Conservation (phyloP, 1,140 invertebrate species). For the Trichoplusia ni region DNA sequence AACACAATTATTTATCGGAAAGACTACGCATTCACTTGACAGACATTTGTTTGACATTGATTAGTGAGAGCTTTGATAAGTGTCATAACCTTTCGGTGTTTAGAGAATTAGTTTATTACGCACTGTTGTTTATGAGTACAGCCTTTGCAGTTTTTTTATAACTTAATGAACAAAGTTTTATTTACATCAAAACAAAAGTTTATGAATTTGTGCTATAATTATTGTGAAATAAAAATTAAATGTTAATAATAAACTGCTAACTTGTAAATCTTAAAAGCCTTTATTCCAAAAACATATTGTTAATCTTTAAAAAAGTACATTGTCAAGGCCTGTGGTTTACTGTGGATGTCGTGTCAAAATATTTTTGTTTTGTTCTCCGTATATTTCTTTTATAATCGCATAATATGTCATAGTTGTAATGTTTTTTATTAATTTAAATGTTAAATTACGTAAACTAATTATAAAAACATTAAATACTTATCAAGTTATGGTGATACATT, state of each 20-base stretch:
- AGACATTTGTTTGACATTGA: constrained; percentile 30
- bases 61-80: too few relatives aligned
- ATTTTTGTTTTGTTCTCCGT: constrained; percentile 75
- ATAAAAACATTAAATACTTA: constrained; percentile 48
- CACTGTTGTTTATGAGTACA: too few relatives aligned
- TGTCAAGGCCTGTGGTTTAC: constrained; percentile 34
- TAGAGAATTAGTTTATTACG: too few relatives aligned
- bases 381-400: constrained; percentile 50
- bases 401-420: constrained; percentile 58
- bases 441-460: constrained; percentile 36
- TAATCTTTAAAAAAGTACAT: background rate
- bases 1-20: constrained; percentile 26
- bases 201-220: too few relatives aligned
- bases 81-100: too few relatives aligned
- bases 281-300: background rate
- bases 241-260: too few relatives aligned
- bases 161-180: too few relatives aligned
- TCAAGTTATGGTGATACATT: constrained; percentile 63
- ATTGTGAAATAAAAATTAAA: too few relatives aligned
- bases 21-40: constrained; percentile 16
- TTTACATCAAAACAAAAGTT: too few relatives aligned
- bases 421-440: constrained; percentile 53
- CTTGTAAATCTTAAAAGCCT: too few relatives aligned
- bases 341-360: constrained; percentile 72
- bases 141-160: too few relatives aligned